Evolutionary conservation across 2,113 vertebrate species (phyloP).

Genomic region (rat (Rattus norvegicus)): GRCr8 NC_086020.1:14318001-14318500

Average conservation of each 20-base stretch:
- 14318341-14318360: neutral
- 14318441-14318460: neutral
- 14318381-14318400: constrained; percentile 14
- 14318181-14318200: neutral
- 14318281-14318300: neutral
- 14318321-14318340: neutral
- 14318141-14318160: neutral
- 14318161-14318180: neutral
- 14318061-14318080: neutral
- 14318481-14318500: constrained; percentile 6
- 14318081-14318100: neutral
- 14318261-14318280: neutral
- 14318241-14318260: neutral
- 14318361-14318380: constrained; percentile 24
- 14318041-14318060: neutral
- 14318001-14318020: neutral
- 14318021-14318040: neutral
- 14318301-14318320: constrained; percentile 42
- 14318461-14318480: neutral
- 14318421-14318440: neutral
- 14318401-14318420: neutral
- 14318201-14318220: neutral
- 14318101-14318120: neutral
- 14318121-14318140: neutral
- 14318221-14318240: neutral